A percentile compares a stretch with the other conserved stretches of the same genome.
Conservation (phyloP, 2,888 invertebrate species). For the Drosophila robusta region DNA sequence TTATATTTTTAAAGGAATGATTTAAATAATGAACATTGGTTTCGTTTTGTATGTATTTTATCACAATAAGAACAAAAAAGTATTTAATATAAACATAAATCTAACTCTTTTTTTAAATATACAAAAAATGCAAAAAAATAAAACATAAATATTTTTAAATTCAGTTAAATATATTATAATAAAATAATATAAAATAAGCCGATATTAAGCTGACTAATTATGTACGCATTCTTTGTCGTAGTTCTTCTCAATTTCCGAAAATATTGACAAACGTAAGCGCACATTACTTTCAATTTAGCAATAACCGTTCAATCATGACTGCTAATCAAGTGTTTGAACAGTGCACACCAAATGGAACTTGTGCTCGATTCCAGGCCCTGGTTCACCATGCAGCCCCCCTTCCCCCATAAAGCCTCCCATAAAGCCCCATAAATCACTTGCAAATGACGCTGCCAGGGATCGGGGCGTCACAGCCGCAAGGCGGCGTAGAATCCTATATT, state of each 20-base stretch:
- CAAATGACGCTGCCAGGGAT: conserved; percentile 68
- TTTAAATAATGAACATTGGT: too few species aligned
- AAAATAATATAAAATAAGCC: too few species aligned
- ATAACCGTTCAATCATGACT: conserved; percentile 73
- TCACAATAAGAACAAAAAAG: too few species aligned
- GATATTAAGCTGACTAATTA: too few species aligned
- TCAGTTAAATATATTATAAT: too few species aligned
- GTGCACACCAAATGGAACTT: conserved; percentile 53
- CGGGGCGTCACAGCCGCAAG: conserved; percentile 15
- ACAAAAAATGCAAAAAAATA: not conserved
- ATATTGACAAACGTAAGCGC: conserved; percentile 10
- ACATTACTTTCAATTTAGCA: conserved; percentile 45
- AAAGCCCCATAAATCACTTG: conserved; percentile 76
- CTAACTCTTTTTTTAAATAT: too few species aligned
- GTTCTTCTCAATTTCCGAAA: conserved; percentile 1
- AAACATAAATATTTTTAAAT: too few species aligned
- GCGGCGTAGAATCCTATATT: conserved; percentile 45
- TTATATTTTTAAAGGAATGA: not conserved
- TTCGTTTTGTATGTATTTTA: too few species aligned
- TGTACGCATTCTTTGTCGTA: not conserved
- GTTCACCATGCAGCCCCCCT: not conserved
- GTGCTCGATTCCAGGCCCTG: conserved; percentile 15
- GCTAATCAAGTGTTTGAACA: conserved; percentile 66
- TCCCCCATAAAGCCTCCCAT: conserved; percentile 12
- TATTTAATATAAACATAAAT: too few species aligned